phyloP scores from a whole-genome alignment of 2,113 vertebrate genomes.

The chimpanzee (Pan troglodytes) region NHGRI_mPanTro3-v2.1_pri NC_072411.2:100088501-100089000 shows the following conservation, averaged over 20 bases:
- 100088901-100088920: background rate
- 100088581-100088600: background rate
- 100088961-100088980: background rate
- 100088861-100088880: background rate
- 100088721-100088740: background rate
- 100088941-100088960: background rate
- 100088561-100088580: background rate
- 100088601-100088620: background rate
- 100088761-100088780: background rate
- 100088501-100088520: background rate
- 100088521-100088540: background rate
- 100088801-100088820: background rate
- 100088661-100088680: background rate
- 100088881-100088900: background rate
- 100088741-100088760: background rate
- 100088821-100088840: slow-evolving; percentile 11
- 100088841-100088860: slow-evolving; percentile 4
- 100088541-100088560: background rate
- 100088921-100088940: background rate
- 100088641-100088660: slow-evolving; percentile 44
- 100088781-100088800: background rate
- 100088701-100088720: background rate
- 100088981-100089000: background rate
- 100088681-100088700: background rate
- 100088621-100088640: background rate